These are phyloP conservation scores for Deilephila porcellus DNA, from an alignment of 2,888 invertebrate species.

Conservation along the genomic window DNA sequence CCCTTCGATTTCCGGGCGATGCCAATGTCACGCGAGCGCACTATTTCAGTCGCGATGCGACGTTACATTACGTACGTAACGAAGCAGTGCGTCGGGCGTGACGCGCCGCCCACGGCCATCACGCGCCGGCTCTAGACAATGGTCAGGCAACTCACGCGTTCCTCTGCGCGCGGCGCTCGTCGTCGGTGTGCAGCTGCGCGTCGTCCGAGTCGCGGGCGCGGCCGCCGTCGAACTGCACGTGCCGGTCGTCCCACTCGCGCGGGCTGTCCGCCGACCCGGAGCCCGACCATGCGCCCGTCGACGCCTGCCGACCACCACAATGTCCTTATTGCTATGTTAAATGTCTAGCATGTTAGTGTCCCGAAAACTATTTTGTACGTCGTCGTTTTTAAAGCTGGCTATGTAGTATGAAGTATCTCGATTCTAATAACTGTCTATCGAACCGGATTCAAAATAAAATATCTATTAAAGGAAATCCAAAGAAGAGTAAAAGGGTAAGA, in stretches of 20 bases:
- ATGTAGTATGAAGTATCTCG: too few species aligned
- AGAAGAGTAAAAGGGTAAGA: too few species aligned
- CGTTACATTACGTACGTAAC: conserved; percentile 39
- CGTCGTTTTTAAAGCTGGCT: too few species aligned
- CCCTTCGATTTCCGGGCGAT: conserved; percentile 44
- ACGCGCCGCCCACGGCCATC: background rate
- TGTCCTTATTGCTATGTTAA: too few species aligned
- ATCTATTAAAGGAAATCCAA: too few species aligned
- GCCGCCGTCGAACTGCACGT: conserved; percentile 66
- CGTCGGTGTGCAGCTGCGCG: conserved; percentile 53
- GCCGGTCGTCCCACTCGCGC: conserved; percentile 60
- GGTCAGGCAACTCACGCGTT: conserved; percentile 56
- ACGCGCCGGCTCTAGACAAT: background rate
- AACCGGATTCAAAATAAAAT: too few species aligned
- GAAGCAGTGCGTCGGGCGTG: background rate
- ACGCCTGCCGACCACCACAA: too few species aligned
- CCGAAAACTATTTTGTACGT: too few species aligned
- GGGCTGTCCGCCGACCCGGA: conserved; percentile 28
- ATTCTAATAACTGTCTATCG: too few species aligned
- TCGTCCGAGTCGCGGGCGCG: conserved; percentile 44
- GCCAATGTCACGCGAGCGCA: conserved; percentile 58
- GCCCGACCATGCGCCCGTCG: too few species aligned
- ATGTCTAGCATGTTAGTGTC: too few species aligned
- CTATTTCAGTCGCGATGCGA: conserved; percentile 55
- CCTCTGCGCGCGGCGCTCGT: conserved; percentile 64